Evolutionary conservation across 1,140 invertebrate genomes (phyloP).

Genomic region (Brachionus plicatilis): DNA sequence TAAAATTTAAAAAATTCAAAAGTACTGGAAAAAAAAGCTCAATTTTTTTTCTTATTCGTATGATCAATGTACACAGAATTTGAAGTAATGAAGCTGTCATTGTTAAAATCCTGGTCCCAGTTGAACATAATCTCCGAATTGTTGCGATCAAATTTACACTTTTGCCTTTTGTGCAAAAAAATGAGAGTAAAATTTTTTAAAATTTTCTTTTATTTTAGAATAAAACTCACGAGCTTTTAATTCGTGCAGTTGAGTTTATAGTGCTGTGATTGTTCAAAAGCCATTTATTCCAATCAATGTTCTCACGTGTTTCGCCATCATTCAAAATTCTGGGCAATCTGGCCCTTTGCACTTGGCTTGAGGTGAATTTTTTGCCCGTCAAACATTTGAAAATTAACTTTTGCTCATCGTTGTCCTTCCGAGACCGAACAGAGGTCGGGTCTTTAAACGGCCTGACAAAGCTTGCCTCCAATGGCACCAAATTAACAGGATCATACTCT

Average conservation of each 20-base stretch:
- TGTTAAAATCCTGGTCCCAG: not conserved
- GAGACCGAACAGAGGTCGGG: not conserved
- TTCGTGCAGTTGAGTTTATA: slow-evolving; percentile 4
- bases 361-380: not conserved
- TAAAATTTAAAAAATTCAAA: not conserved
- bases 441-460: not conserved
- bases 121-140: not conserved
- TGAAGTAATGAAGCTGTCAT: slow-evolving; percentile 12
- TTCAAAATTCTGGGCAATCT: slow-evolving; percentile 1
- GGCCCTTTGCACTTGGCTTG: not conserved
- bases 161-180: not conserved
- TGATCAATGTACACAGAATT: slow-evolving; percentile 27
- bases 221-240: slow-evolving; percentile 23
- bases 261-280: slow-evolving; percentile 4
- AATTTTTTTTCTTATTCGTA: not conserved
- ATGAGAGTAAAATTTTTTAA: not conserved
- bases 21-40: not conserved
- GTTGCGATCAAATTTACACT: not conserved
- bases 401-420: not conserved
- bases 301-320: not conserved
- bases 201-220: not conserved
- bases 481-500: slow-evolving; percentile 2
- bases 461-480: not conserved
- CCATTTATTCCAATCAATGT: slow-evolving; percentile 26
- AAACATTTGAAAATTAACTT: slow-evolving; percentile 4